Percentiles rank a stretch among this genome's conserved stretches.
These are phyloP conservation scores for Pachydiplax longipennis DNA, from an alignment of 2,888 invertebrate species.

Conservation along the genomic window DNA sequence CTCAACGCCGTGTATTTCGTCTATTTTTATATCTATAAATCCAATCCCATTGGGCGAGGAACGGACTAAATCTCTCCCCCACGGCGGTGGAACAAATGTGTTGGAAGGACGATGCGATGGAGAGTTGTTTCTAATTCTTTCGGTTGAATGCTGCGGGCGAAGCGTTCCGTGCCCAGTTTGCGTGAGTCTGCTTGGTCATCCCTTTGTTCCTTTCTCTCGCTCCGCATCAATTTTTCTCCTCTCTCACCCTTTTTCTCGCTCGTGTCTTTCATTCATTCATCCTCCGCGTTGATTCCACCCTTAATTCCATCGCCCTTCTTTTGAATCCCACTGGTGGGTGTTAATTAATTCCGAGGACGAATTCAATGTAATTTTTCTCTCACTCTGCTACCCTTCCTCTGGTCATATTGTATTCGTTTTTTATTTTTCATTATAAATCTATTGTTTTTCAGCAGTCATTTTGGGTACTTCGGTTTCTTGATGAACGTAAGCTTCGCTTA, in stretches of 20 bases:
- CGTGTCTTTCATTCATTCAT: neutral
- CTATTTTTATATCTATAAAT: too few species aligned
- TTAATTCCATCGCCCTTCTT: neutral
- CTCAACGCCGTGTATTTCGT: too few species aligned
- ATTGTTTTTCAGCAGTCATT: neutral
- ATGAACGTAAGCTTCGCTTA: too few species aligned
- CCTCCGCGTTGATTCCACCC: neutral
- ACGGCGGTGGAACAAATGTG: too few species aligned
- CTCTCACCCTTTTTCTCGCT: neutral
- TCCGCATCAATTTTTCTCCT: neutral
- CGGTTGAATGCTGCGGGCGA: too few species aligned
- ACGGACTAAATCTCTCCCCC: too few species aligned
- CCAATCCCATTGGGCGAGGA: too few species aligned
- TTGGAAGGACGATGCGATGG: too few species aligned
- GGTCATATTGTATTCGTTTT: neutral
- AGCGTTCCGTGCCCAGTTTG: too few species aligned
- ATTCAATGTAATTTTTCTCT: neutral
- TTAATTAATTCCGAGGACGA: too few species aligned
- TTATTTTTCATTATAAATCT: neutral
- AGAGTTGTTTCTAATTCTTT: too few species aligned
- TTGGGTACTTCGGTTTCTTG: neutral
- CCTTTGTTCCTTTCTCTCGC: neutral
- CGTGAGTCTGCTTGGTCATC: neutral
- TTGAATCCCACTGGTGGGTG: neutral
- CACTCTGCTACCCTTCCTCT: neutral